Percentiles rank a stretch among this genome's conserved stretches.
These are phyloP conservation scores for Paedocypris sp. DNA, from an alignment of 2,113 vertebrate species.

Conservation along the genomic window DNA sequence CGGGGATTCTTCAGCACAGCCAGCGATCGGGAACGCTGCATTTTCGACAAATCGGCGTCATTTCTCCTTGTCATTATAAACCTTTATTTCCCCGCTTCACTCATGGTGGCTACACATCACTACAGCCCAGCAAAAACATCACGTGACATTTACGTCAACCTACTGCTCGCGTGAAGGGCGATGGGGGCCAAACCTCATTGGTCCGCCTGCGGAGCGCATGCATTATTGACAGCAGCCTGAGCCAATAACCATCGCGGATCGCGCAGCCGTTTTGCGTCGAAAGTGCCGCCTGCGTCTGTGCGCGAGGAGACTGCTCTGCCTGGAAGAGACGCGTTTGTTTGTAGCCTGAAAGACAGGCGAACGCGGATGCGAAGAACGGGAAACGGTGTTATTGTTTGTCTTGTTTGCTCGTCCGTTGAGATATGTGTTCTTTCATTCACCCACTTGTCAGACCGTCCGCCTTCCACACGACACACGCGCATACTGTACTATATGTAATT, in stretches of 20 bases:
- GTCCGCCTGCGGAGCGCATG: not conserved
- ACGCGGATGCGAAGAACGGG: too few relatives aligned
- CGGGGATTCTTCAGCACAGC: slow-evolving; percentile 31
- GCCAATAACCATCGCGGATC: slow-evolving; percentile 15
- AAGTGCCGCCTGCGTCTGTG: not conserved
- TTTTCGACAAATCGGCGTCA: slow-evolving; percentile 18
- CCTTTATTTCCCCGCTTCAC: slow-evolving; percentile 40
- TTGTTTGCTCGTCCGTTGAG: too few relatives aligned
- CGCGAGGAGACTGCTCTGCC: too few relatives aligned
- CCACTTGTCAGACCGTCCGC: too few relatives aligned
- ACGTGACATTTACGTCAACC: slow-evolving; percentile 49
- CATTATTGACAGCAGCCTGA: slow-evolving; percentile 5
- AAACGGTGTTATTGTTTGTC: too few relatives aligned
- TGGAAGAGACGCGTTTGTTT: too few relatives aligned
- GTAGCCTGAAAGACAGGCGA: too few relatives aligned
- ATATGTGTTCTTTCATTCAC: too few relatives aligned
- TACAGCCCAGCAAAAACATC: slow-evolving; percentile 60
- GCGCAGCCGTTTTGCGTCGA: not conserved
- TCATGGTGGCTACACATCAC: slow-evolving; percentile 43
- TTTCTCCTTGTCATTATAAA: slow-evolving; percentile 28
- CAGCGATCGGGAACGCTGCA: slow-evolving; percentile 30
- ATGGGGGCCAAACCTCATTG: slow-evolving; percentile 10
- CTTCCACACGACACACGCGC: too few relatives aligned
- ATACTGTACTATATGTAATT: too few relatives aligned
- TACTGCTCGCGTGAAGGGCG: slow-evolving; percentile 10